Conservation (phyloP, 2,888 invertebrate genomes). For the Formica aserva region DNA sequence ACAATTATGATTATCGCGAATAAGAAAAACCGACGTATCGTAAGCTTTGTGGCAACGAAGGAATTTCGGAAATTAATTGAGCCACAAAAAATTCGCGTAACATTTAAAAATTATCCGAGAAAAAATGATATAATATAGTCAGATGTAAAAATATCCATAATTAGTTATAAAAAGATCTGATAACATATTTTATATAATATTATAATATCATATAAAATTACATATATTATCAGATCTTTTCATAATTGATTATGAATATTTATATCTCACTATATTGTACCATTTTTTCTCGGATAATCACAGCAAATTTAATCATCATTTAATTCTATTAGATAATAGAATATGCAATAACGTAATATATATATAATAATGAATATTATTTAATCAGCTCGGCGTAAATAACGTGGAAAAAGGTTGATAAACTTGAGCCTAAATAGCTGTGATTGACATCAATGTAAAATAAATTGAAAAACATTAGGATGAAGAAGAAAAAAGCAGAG, state of each 20-base stretch:
- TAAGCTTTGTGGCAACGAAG: conserved; percentile 49
- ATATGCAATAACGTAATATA: not conserved
- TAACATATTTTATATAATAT: too few relatives aligned
- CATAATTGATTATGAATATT: too few relatives aligned
- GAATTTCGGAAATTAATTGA: conserved; percentile 22
- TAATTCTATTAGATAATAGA: not conserved
- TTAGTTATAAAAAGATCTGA: too few relatives aligned
- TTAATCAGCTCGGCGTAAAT: not conserved
- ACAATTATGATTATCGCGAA: conserved; percentile 46
- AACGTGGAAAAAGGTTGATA: not conserved
- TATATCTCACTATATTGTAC: too few relatives aligned
- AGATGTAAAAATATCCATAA: too few relatives aligned
- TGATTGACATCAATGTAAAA: not conserved
- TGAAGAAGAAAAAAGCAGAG: not conserved
- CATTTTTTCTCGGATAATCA: not conserved
- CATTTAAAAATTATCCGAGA: not conserved
- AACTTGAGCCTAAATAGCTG: not conserved
- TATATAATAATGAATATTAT: not conserved
- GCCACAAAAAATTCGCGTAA: not conserved
- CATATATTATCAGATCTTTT: too few relatives aligned
- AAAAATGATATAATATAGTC: too few relatives aligned
- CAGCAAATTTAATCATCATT: conserved; percentile 3
- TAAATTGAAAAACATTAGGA: not conserved
- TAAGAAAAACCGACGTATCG: conserved; percentile 56
- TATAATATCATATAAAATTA: too few relatives aligned